phyloP scores from a whole-genome alignment of 2,888 invertebrate genomes.

The Drosophila suboccidentalis region DNA sequence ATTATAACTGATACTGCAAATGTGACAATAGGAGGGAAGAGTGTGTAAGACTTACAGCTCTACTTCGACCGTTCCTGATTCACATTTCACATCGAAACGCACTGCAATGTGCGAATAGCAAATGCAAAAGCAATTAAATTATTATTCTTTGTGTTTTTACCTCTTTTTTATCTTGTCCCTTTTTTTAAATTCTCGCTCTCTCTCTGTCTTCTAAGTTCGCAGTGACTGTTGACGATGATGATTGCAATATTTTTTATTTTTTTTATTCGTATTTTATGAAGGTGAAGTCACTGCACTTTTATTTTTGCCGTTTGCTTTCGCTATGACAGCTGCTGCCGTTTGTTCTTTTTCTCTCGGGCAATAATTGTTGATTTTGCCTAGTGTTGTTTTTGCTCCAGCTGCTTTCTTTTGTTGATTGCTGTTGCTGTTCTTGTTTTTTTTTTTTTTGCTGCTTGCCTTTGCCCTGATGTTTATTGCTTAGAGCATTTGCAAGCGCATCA shows the following conservation, averaged over 20 bases:
- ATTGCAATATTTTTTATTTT: slow-evolving; percentile 16
- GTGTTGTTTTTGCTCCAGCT: background rate
- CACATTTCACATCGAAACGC: slow-evolving; percentile 14
- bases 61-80: slow-evolving; percentile 26
- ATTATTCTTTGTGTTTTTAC: slow-evolving; percentile 45
- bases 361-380: slow-evolving; percentile 26
- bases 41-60: background rate
- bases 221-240: slow-evolving; percentile 24
- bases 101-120: slow-evolving; percentile 9
- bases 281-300: slow-evolving; percentile 68
- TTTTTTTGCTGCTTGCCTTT: slow-evolving; percentile 16
- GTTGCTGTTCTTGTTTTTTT: slow-evolving; percentile 3
- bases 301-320: slow-evolving; percentile 39
- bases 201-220: slow-evolving; percentile 27
- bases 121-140: slow-evolving; percentile 28
- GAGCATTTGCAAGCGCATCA: slow-evolving; percentile 34
- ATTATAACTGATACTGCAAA: background rate
- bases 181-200: too few relatives aligned
- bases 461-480: slow-evolving; percentile 22
- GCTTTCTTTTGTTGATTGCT: slow-evolving; percentile 1
- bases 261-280: slow-evolving; percentile 14
- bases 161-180: slow-evolving; percentile 23
- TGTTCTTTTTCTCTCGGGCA: slow-evolving; percentile 31
- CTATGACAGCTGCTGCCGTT: slow-evolving; percentile 62
- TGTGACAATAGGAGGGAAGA: background rate